A percentile compares a stretch with the other conserved stretches of the same genome.
Evolutionary conservation across 2,797 vertebrate species (phyloP).

Genomic region (Poeciliopsis infans): DNA sequence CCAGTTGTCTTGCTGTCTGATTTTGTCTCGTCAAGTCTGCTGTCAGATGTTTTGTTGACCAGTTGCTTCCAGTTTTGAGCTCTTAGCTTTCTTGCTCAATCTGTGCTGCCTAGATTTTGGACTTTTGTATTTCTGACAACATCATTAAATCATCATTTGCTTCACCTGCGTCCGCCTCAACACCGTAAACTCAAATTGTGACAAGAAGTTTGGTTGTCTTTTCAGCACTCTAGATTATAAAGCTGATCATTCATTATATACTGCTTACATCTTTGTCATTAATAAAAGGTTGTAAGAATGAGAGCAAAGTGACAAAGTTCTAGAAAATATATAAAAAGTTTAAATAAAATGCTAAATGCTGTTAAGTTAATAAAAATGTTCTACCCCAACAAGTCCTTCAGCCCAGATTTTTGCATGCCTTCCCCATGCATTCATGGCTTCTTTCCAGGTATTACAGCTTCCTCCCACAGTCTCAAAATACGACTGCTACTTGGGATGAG

Average conservation of each 20-base stretch:
- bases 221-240: not conserved
- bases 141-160: no score
- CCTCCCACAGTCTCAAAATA: not conserved
- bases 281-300: not conserved
- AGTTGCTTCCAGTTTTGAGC: no score
- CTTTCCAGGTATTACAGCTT: not conserved
- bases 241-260: not conserved
- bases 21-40: no score
- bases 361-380: not conserved
- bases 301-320: not conserved
- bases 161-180: no score
- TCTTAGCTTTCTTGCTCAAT: no score
- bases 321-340: not conserved
- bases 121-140: no score
- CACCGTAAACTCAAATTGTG: no score
- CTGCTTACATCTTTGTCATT: not conserved
- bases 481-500: not conserved
- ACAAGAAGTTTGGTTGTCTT: not conserved
- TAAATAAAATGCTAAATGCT: not conserved
- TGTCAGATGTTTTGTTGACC: no score
- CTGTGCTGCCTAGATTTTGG: no score
- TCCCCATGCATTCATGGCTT: not conserved
- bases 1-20: no score
- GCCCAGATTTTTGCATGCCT: not conserved
- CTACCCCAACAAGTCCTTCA: not conserved